phyloP scores from a whole-genome alignment of 2,797 vertebrate species.

The Notoglanidium macrostoma region DNA sequence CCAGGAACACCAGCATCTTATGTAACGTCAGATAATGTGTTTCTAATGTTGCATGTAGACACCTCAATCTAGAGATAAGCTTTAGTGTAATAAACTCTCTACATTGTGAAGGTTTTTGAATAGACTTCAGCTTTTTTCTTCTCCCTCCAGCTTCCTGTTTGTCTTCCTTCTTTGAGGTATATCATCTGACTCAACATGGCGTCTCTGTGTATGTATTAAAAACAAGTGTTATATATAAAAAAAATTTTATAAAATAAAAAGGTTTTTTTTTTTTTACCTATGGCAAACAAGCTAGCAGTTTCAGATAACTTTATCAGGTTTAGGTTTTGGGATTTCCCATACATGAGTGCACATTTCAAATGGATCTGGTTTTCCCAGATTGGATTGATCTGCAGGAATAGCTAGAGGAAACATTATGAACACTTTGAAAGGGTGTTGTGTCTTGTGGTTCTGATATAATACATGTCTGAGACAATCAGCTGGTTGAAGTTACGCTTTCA shows the following conservation, averaged over 20 bases:
- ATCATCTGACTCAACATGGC: no score
- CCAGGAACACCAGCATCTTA: neutral
- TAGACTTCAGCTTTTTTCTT: neutral
- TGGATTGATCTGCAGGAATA: neutral
- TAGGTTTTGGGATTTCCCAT: neutral
- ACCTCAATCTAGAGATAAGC: neutral
- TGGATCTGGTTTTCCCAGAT: neutral
- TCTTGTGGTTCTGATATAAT: neutral
- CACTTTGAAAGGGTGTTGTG: neutral
- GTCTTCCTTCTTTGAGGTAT: neutral
- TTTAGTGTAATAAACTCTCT: neutral
- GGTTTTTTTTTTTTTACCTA: neutral
- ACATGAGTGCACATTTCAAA: neutral
- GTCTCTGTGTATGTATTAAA: slow-evolving; percentile 2
- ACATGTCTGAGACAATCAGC: slow-evolving; percentile 18
- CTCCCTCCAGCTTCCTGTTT: slow-evolving; percentile 2
- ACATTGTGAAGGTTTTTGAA: neutral
- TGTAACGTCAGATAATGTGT: neutral
- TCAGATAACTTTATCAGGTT: neutral
- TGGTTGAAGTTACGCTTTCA: slow-evolving; percentile 44
- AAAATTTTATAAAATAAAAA: neutral
- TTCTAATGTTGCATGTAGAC: neutral
- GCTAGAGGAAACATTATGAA: neutral
- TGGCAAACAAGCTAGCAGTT: neutral
- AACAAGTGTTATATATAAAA: neutral